Evolutionary conservation across 1,140 invertebrate genomes (phyloP).

Genomic region (Sesamia nonagrioides): DNA sequence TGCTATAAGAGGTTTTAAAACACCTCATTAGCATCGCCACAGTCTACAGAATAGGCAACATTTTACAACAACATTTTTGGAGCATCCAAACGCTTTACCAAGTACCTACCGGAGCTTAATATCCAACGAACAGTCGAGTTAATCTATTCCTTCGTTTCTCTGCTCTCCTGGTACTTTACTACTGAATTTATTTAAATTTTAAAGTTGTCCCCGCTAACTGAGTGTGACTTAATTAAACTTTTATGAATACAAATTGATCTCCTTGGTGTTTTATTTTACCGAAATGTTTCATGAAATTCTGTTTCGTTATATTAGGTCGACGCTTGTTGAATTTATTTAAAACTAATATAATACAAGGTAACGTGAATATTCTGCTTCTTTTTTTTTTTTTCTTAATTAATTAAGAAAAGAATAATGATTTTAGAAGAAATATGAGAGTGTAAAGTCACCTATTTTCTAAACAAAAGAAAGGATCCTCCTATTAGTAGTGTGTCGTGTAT

Average conservation of each 20-base stretch:
- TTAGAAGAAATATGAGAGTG: no score
- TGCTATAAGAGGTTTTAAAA: slow-evolving; percentile 49
- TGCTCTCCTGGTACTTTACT: slow-evolving; percentile 54
- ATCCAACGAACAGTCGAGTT: slow-evolving; percentile 53
- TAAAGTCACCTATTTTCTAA: no score
- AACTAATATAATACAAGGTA: not conserved
- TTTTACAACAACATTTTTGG: slow-evolving; percentile 58
- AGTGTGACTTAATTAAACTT: slow-evolving; percentile 40
- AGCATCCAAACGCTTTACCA: slow-evolving; percentile 38
- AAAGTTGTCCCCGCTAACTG: slow-evolving; percentile 36
- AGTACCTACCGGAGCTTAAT: slow-evolving; percentile 43
- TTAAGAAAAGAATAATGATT: no score
- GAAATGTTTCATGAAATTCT: slow-evolving; percentile 11
- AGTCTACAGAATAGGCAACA: slow-evolving; percentile 59
- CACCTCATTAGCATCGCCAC: slow-evolving; percentile 62
- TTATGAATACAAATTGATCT: slow-evolving; percentile 41
- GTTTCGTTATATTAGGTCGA: no score
- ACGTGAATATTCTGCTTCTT: no score
- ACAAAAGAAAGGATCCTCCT: no score
- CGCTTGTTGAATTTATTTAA: not conserved
- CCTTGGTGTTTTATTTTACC: slow-evolving; percentile 9
- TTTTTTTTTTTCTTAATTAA: no score
- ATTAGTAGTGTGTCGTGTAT: no score
- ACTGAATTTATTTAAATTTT: slow-evolving; percentile 55
- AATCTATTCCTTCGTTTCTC: slow-evolving; percentile 60